A percentile compares a stretch with the other conserved stretches of the same genome.
Evolutionary conservation across 2,113 vertebrate species (phyloP).

Genomic region (Halichoerus grypus): DNA sequence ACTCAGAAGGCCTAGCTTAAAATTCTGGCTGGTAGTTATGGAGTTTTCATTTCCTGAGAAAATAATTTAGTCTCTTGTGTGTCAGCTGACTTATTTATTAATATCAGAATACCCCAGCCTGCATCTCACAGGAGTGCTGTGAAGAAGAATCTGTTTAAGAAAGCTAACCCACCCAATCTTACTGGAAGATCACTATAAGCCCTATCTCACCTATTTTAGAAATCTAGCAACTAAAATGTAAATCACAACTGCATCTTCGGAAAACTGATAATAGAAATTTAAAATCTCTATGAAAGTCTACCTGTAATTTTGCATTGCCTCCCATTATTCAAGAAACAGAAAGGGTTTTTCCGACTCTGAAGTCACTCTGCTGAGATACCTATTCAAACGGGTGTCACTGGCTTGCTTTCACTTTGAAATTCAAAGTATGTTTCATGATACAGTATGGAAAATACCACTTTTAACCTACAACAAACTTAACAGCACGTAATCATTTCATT

Average conservation of each 20-base stretch:
- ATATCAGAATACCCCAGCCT: not conserved
- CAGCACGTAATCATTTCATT: not conserved
- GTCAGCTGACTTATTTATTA: not conserved
- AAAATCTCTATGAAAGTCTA: not conserved
- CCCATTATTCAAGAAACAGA: constrained; percentile 2
- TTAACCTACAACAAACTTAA: constrained; percentile 14
- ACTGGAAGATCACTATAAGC: not conserved
- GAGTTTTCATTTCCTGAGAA: constrained; percentile 6
- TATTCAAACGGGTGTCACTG: not conserved
- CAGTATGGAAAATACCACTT: not conserved
- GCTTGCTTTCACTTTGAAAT: constrained; percentile 59
- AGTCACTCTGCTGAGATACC: constrained; percentile 13
- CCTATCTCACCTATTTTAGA: not conserved
- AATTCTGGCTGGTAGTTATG: not conserved
- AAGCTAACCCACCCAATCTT: constrained; percentile 1
- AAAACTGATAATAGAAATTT: constrained; percentile 16
- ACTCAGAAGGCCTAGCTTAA: not conserved
- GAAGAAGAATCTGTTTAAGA: not conserved
- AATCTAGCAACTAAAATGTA: not conserved
- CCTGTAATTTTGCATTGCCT: not conserved
- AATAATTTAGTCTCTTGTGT: not conserved
- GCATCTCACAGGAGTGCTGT: not conserved
- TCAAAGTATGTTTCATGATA: not conserved
- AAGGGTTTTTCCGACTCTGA: not conserved
- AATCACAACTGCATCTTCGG: not conserved